Evolutionary conservation across 2,888 invertebrate species (phyloP), one percentile per base, ranked within the genome.

Genomic region (Epistrophe grossulariae): DNA sequence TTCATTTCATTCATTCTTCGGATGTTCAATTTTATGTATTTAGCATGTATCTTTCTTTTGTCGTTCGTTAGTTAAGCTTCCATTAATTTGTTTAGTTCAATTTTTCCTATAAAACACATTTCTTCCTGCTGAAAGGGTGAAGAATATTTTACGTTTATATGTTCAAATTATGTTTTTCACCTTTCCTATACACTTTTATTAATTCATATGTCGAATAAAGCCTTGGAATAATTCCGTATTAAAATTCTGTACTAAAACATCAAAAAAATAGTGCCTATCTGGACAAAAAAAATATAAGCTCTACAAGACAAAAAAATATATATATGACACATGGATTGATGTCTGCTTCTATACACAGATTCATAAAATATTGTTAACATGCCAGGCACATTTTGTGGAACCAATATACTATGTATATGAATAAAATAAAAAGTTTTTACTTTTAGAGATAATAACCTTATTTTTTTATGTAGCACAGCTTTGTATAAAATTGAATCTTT

Each of bases 401-500:
- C 35, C 50, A 35, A 35, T 31, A 15, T 55, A 38, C 17, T 19
- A 8, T 9, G 5, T 9, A 52, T 19, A 66, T 10, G 31, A 10
- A 52, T 24, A 52, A 70, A 52, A 70, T 52, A n/a, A 52, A n/a
- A 70, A 55, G 55, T 70, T 70, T 68, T 70, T 70, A 70, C 70
- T 68, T 68, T 68, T 68, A 68, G 68, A 70, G 52, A 70, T 70
- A 70, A 70, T 70, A 70, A 70, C 70, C 55, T 70, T 55, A 68
- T 48, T 70, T 70, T 70, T 70, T 55, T 70, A 55, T 70, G 70
- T 40, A 38, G 15, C 70, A 70, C 38, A 70, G 70, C 70, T 70
- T 70, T 70, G 70, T 70, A 70, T 55, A 40, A 70, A 70, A 70
- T 70, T 70, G 70, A 70, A 70, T 55, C 55, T 70, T 40, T 70